A percentile compares a stretch with the other conserved stretches of the same genome.
phyloP scores from a whole-genome alignment of 2,113 vertebrate species.

The Phylloscopus whistleri region DNA sequence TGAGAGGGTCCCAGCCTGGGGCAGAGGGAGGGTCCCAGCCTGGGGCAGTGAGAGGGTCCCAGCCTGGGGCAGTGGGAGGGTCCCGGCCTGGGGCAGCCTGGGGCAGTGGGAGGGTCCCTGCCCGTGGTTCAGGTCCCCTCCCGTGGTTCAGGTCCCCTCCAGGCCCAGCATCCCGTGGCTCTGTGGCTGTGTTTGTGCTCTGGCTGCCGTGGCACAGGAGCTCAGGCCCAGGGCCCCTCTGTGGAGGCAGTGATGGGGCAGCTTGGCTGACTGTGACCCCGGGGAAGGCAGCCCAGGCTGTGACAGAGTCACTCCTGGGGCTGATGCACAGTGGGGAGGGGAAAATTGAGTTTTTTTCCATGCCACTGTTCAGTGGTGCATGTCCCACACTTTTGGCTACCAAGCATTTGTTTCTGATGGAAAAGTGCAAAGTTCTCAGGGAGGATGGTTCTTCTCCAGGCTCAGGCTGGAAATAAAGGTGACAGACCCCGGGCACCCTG shows the following conservation, averaged over 20 bases:
- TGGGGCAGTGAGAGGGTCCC: too few species aligned
- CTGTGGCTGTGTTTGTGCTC: accelerated
- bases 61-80: too few species aligned
- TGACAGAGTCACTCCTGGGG: not conserved
- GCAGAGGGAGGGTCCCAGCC: too few species aligned
- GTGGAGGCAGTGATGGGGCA: not conserved
- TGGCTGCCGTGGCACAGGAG: not conserved
- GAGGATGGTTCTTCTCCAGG: not conserved
- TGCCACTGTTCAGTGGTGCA: not conserved
- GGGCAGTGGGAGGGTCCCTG: too few species aligned
- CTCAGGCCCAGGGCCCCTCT: not conserved
- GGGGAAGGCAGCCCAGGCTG: not conserved
- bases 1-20: too few species aligned
- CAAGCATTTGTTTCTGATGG: not conserved
- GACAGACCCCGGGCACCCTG: not conserved
- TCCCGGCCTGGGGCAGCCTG: too few species aligned
- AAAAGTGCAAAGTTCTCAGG: not conserved
- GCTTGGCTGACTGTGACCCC: not conserved
- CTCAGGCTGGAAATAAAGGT: not conserved
- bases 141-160: not conserved
- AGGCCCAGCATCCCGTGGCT: not conserved
- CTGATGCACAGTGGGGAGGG: not conserved
- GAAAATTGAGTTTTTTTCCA: not conserved
- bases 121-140: too few species aligned
- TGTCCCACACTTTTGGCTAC: not conserved